Evolutionary conservation across 2,888 invertebrate genomes (phyloP).

Genomic region (Nipponacmea schrenckii): DNA sequence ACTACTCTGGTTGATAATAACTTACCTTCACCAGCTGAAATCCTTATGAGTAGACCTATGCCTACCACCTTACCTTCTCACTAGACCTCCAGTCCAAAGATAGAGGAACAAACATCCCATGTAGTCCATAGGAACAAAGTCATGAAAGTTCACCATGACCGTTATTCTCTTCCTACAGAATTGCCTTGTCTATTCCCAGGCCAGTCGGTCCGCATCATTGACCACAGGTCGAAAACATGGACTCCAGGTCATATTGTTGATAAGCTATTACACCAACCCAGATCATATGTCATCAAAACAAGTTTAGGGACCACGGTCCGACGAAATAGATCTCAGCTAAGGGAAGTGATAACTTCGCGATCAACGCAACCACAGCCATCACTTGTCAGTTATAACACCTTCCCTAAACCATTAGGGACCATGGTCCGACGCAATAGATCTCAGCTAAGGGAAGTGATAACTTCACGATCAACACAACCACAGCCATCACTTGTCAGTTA

Average conservation of each 20-base stretch:
- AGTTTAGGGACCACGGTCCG: background rate
- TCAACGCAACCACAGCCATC: no score
- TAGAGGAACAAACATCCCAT: background rate
- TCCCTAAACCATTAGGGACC: background rate
- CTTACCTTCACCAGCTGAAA: slow-evolving; percentile 6
- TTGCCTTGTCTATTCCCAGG: background rate
- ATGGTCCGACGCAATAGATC: background rate
- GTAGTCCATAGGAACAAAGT: background rate
- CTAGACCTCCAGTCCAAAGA: background rate
- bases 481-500: background rate
- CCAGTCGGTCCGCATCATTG: background rate
- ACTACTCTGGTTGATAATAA: background rate
- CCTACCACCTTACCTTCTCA: background rate
- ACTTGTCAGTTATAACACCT: background rate
- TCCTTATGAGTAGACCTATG: background rate
- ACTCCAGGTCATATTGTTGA: background rate
- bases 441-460: background rate
- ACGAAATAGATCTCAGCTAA: background rate
- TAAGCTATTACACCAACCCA: background rate
- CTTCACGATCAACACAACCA: no score
- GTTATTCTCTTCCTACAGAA: background rate
- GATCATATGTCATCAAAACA: background rate
- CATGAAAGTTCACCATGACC: background rate
- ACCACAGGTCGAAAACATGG: background rate
- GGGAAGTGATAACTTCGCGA: background rate